Evolutionary conservation across 2,797 vertebrate genomes (phyloP).

Genomic region (Micrastur ruficollis): DNA sequence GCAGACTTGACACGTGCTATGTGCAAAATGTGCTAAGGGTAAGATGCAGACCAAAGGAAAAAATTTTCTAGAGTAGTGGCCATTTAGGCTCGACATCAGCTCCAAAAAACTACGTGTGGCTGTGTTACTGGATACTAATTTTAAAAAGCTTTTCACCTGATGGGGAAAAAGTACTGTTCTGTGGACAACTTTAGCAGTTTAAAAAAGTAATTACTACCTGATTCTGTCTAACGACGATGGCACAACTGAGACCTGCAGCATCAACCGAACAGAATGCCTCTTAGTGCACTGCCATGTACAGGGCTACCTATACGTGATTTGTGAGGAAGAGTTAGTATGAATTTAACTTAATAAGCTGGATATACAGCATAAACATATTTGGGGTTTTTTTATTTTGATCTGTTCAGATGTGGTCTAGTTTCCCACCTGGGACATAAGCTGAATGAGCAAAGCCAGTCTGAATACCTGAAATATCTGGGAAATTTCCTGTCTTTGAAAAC

Average conservation of each 20-base stretch:
- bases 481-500: not conserved
- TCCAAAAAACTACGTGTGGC: not conserved
- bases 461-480: not conserved
- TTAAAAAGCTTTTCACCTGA: not conserved
- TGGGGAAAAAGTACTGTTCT: not conserved
- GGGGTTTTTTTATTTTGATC: not conserved
- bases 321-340: not conserved
- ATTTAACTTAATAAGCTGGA: not conserved
- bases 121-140: not conserved
- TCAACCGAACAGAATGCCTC: not conserved
- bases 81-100: not conserved
- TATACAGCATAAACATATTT: not conserved
- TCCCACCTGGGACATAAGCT: not conserved
- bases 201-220: not conserved
- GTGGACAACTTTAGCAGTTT: not conserved
- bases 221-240: not conserved
- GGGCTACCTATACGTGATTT: not conserved
- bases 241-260: fast-evolving
- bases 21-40: not conserved
- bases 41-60: not conserved
- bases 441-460: not conserved
- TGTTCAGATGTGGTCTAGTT: not conserved
- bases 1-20: not conserved
- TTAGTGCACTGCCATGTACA: not conserved
- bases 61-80: not conserved